Percentiles rank a stretch among this genome's conserved stretches.
Conservation (phyloP, 2,113 vertebrate genomes). For the Thamnaconus septentrionalis region DNA sequence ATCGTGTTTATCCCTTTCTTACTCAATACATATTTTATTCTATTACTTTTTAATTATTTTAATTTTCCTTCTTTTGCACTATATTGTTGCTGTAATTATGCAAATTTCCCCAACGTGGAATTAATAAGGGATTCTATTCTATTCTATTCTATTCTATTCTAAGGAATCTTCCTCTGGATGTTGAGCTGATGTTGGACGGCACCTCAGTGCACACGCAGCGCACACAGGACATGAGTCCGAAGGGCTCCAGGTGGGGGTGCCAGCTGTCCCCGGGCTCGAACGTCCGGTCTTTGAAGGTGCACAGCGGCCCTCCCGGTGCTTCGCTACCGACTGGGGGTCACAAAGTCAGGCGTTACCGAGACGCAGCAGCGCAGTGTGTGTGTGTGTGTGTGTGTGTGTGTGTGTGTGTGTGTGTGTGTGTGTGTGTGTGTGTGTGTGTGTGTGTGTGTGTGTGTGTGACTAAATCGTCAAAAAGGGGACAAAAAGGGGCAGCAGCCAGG, state of each 20-base stretch:
- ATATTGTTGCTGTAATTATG: too few species aligned
- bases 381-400: too few species aligned
- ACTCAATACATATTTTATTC: neutral
- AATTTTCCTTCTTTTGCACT: too few species aligned
- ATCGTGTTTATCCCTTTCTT: too few species aligned
- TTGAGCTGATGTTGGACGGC: constrained; percentile 22
- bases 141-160: too few species aligned
- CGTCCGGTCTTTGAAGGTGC: constrained; percentile 89
- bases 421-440: too few species aligned
- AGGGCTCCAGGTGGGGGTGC: constrained; percentile 93
- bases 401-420: too few species aligned
- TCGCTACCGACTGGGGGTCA: constrained; percentile 19
- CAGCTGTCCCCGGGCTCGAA: constrained; percentile 90
- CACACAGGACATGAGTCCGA: constrained; percentile 91
- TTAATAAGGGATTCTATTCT: too few species aligned
- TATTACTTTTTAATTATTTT: neutral
- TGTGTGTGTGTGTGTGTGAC: too few species aligned
- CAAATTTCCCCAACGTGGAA: too few species aligned
- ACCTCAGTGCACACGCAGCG: constrained; percentile 90
- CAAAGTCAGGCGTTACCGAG: constrained; percentile 16
- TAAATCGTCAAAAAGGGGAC: too few species aligned
- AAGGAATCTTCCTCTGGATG: constrained; percentile 6
- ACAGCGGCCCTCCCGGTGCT: constrained; percentile 80
- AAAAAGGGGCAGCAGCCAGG: too few species aligned
- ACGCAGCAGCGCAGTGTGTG: neutral